Evolutionary conservation across 2,797 vertebrate genomes (phyloP).

Genomic region (Trachurus trachurus): DNA sequence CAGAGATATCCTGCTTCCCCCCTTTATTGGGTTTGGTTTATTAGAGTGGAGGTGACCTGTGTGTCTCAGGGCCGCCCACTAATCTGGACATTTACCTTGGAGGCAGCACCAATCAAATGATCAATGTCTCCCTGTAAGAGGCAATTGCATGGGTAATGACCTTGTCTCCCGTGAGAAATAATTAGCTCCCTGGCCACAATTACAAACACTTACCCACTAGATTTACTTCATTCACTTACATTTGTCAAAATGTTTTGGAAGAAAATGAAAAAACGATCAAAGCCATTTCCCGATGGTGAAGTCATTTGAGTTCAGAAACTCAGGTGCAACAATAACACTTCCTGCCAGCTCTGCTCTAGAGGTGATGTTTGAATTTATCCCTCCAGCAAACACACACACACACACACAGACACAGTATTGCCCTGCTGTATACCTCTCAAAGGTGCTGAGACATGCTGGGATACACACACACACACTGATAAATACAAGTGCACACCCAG

Average conservation of each 20-base stretch:
- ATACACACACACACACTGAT: neutral
- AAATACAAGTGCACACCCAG: neutral
- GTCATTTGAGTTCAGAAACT: slow-evolving; percentile 38
- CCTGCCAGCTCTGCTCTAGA: slow-evolving; percentile 35
- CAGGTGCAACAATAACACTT: slow-evolving; percentile 15
- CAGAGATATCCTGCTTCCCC: neutral
- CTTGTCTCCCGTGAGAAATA: slow-evolving; percentile 37
- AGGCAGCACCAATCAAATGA: slow-evolving; percentile 48
- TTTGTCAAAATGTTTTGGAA: slow-evolving; percentile 19
- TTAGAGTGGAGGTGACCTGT: slow-evolving; percentile 24
- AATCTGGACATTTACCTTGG: slow-evolving; percentile 32
- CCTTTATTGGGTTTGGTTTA: slow-evolving; percentile 27
- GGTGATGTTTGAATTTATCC: slow-evolving; percentile 42
- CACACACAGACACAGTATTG: slow-evolving; percentile 19
- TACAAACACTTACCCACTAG: slow-evolving; percentile 33
- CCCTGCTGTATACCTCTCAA: slow-evolving; percentile 27
- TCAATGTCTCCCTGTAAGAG: slow-evolving; percentile 33
- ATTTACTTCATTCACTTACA: slow-evolving; percentile 34
- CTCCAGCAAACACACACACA: slow-evolving; percentile 19
- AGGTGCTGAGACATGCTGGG: slow-evolving; percentile 36
- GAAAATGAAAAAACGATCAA: neutral
- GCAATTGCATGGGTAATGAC: slow-evolving; percentile 41
- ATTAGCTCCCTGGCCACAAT: slow-evolving; percentile 40
- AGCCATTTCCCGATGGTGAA: slow-evolving; percentile 33
- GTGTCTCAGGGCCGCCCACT: neutral